These are phyloP conservation scores for Maccullochella peelii DNA, from an alignment of 2,113 vertebrate genomes.

Conservation along the genomic window DNA sequence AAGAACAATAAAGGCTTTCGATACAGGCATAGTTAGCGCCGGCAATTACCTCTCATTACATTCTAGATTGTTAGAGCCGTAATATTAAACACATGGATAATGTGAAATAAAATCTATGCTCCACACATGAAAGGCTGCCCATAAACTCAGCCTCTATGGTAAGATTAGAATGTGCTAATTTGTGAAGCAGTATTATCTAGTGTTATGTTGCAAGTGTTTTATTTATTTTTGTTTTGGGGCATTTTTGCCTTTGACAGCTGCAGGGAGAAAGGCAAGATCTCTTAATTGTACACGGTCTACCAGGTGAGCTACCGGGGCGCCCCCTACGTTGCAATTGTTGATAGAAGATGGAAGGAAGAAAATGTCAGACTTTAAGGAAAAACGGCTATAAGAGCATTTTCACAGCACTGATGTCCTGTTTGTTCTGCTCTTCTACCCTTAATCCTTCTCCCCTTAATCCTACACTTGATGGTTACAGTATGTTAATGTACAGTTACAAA, in stretches of 20 bases:
- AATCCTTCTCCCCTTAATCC: conserved; percentile 47
- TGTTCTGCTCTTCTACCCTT: conserved; percentile 31
- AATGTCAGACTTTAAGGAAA: conserved; percentile 8
- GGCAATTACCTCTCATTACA: conserved; percentile 77
- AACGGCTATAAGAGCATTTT: conserved; percentile 25
- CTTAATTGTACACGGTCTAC: no score
- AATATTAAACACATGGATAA: conserved; percentile 76
- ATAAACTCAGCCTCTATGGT: conserved; percentile 42
- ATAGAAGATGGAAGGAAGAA: conserved; percentile 6
- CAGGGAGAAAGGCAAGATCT: no score
- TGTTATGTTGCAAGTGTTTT: neutral
- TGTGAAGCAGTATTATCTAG: conserved; percentile 24
- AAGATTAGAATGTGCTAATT: conserved; percentile 54
- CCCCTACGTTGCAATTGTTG: neutral
- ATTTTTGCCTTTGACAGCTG: no score
- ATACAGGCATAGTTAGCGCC: conserved; percentile 60
- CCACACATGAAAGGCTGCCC: conserved; percentile 57
- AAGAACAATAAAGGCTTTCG: conserved; percentile 78
- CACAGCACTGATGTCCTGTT: conserved; percentile 32
- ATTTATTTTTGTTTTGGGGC: no score
- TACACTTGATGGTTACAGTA: conserved; percentile 6
- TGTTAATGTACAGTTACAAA: conserved; percentile 18
- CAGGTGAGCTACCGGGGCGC: no score
- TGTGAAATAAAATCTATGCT: conserved; percentile 65
- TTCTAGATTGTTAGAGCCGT: conserved; percentile 67